These are phyloP conservation scores for Campylomormyrus tamandua DNA, from an alignment of 2,113 vertebrate genomes.

Conservation along the genomic window DNA sequence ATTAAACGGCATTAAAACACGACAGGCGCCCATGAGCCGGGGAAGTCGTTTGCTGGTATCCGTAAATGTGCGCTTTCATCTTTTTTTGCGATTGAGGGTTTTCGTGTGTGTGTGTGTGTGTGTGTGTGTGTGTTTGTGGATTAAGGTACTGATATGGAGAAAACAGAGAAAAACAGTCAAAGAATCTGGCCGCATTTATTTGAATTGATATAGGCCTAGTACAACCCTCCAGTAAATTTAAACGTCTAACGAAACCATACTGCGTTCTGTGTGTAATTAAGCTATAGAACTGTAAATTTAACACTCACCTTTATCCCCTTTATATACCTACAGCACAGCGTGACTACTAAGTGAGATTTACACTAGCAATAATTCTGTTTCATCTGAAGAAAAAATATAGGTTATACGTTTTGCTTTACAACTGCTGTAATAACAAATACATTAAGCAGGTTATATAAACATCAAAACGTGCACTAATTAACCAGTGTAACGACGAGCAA, in stretches of 20 bases:
- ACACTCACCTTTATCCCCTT: neutral
- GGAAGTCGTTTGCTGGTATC: neutral
- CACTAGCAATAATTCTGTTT: neutral
- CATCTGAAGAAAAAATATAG: neutral
- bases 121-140: neutral
- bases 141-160: neutral
- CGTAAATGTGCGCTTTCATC: neutral
- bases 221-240: neutral
- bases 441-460: neutral
- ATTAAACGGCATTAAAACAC: neutral
- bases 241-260: neutral
- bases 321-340: neutral
- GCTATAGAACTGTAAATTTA: neutral
- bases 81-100: neutral
- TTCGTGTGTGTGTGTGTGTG: neutral
- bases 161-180: neutral
- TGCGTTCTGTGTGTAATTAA: neutral
- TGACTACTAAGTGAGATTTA: neutral
- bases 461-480: neutral
- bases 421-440: neutral
- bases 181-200: neutral
- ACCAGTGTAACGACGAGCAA: neutral
- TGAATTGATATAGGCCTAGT: neutral
- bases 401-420: neutral
- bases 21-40: neutral